phyloP scores from a whole-genome alignment of 2,797 vertebrate genomes.

The Scleropages formosus region DNA sequence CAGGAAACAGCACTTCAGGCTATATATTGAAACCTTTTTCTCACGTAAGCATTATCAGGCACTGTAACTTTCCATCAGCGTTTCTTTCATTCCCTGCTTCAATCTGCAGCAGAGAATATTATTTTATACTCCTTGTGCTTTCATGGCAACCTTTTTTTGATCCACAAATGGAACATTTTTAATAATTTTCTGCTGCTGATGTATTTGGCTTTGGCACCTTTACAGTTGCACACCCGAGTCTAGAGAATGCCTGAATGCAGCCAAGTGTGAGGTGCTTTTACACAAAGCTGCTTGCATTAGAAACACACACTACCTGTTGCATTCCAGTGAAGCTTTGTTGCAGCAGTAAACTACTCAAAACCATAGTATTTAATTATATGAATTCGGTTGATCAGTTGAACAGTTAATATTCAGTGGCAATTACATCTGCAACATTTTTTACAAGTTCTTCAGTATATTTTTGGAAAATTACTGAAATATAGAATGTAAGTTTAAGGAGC shows the following conservation, averaged over 20 bases:
- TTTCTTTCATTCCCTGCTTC: no score
- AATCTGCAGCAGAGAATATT: no score
- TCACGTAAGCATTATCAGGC: not conserved
- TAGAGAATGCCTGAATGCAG: slow-evolving; percentile 52
- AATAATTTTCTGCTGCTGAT: slow-evolving; percentile 59
- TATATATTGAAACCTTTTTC: not conserved
- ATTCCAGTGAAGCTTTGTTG: not conserved
- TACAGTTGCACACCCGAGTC: slow-evolving; percentile 53
- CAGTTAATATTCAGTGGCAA: no score
- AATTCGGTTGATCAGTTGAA: no score
- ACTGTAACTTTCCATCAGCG: not conserved
- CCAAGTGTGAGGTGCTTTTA: slow-evolving; percentile 38
- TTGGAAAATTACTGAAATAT: no score
- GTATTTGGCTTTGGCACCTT: slow-evolving; percentile 55
- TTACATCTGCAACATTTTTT: not conserved
- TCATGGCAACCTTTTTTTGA: not conserved
- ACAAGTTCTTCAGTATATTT: no score
- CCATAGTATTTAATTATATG: not conserved
- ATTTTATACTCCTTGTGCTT: no score
- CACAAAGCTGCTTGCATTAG: not conserved
- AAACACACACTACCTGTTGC: not conserved
- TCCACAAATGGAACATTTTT: not conserved
- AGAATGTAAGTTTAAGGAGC: no score
- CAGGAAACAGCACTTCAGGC: slow-evolving; percentile 8
- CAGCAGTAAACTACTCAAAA: not conserved